A percentile compares a stretch with the other conserved stretches of the same genome.
These are phyloP conservation scores for Lethocerus indicus DNA, from an alignment of 1,140 invertebrate species.

Conservation along the genomic window DNA sequence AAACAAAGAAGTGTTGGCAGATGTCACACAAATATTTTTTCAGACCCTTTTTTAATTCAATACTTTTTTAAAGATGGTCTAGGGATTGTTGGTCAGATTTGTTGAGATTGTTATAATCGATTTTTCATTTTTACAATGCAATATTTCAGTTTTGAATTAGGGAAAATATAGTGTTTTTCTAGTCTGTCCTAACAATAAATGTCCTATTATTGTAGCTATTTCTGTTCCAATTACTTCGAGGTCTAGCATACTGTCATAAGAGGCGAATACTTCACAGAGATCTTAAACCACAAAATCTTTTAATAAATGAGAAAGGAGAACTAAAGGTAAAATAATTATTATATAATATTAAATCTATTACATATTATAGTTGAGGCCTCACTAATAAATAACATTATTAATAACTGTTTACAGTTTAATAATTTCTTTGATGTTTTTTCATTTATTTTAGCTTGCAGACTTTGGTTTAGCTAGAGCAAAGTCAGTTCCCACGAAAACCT, in stretches of 20 bases:
- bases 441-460: slow-evolving; percentile 50
- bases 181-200: too few relatives aligned
- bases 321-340: slow-evolving; percentile 48
- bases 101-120: too few relatives aligned
- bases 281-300: slow-evolving; percentile 89
- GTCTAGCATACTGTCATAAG: slow-evolving; percentile 83
- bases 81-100: too few relatives aligned
- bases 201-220: slow-evolving; percentile 52
- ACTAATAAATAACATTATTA: neutral
- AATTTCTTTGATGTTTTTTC: slow-evolving; percentile 7
- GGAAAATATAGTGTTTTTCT: too few relatives aligned
- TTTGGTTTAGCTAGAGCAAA: slow-evolving; percentile 89
- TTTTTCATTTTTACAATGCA: too few relatives aligned
- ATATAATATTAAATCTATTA: neutral
- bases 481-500: slow-evolving; percentile 91
- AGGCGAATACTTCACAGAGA: slow-evolving; percentile 86
- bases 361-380: neutral
- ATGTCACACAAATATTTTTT: too few relatives aligned
- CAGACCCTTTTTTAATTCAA: too few relatives aligned
- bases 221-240: slow-evolving; percentile 87
- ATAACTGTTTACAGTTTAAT: neutral
- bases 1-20: too few relatives aligned
- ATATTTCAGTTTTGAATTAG: too few relatives aligned
- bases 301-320: slow-evolving; percentile 85
- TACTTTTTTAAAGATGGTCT: too few relatives aligned